Base-by-base conservation (phyloP, 2,797 vertebrate species). In the Semotilus atromaculatus region DNA sequence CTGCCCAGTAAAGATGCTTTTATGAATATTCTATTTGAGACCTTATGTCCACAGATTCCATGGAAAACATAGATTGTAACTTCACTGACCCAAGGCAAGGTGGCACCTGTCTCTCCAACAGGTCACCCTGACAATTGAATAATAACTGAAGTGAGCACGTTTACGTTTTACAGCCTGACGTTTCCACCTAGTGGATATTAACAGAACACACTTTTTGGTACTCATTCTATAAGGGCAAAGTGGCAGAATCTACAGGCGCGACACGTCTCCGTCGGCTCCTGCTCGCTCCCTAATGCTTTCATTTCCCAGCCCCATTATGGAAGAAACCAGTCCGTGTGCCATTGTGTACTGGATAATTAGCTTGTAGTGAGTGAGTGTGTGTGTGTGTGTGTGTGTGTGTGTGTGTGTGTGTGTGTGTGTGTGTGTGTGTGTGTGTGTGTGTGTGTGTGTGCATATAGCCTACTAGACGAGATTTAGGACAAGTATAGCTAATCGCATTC, bases 251-350 rank as follows among this genome's bases (percentile, higher is more conserved):
- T 94, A 94, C 94, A 96, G 91, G 93, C 94, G 88, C 89, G 67
- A 93, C 94, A 95, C 94, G 94, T 95, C 89, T 93, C 91, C 90
- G 87, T 86, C 91, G 85, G 91, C 92, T 93, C 92, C 91, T 93
- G 92, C 92, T 82, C 81, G 84, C 83, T 79, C 60, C 81, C 45
- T 72, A 76, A 80, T 88, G 82, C 89, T 82, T 90, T 86, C 93
- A 93, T 94, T 93, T 94, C 93, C 93, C 93, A 94, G 92, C 90
- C 91, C 91, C 92, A 94, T 94, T 94, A 94, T 93, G 88, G 92
- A 90, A 92, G 88, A 76, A 86, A 85, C 83, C 80, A 90, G 88
- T 82, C 75, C 89, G 87, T 83, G 84, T 74, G 88, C 89, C 92
- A 91, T 92, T 94, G 91, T 93, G 89, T 84, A 88, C 82, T 86